Base-by-base conservation (phyloP, 92 coral and sea anemone species). In the Virgularia gustaviana region DNA sequence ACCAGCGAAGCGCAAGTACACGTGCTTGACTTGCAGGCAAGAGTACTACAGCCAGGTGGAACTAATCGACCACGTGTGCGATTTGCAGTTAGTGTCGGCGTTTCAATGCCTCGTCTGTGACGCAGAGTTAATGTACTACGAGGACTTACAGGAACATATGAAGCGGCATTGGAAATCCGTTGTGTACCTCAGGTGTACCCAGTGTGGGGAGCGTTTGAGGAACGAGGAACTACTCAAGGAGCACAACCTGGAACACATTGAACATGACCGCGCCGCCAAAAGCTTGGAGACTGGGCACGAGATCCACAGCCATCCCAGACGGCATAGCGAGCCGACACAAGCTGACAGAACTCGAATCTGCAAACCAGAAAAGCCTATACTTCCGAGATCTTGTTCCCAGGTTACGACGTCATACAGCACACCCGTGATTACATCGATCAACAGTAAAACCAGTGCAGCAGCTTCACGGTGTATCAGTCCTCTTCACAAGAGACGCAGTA, bases 71-170 rank as follows among this genome's bases (percentile, higher is more conserved):
- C 75, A 68, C 39, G 61, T 68, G 8, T 68, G 75, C 19, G 44
- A 49, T 18, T 30, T 68, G 19, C 35, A 29, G 25, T 68, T 45
- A 4, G 75, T 31, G 12, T 47, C 47, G 23, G 32, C 33, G 42
- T 68, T 25, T 38, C 35, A 87, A 64, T 92, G 98, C 31, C 60
- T 85, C 31, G 78, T 84, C 6, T 94, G 99, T 52, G 73, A 74
- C 45, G 85, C 89, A 45, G 90, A 90, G 39, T 94, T 94, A 55
- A 75, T 83, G 66, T 78, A 81, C 57, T 89, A 95, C 3, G 84
- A 80, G 56, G 90, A 86, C 49, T 79, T 92, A 18, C 83, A 81
- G 66, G 94, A 86, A 45, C 98, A 92, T 65, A 78, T 88, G 36
- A 81, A 87, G 30, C 67, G 77, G 18, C 98, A 92, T 61, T 68